Conservation (phyloP, 2,797 vertebrate genomes). For the Myotis myotis region DNA sequence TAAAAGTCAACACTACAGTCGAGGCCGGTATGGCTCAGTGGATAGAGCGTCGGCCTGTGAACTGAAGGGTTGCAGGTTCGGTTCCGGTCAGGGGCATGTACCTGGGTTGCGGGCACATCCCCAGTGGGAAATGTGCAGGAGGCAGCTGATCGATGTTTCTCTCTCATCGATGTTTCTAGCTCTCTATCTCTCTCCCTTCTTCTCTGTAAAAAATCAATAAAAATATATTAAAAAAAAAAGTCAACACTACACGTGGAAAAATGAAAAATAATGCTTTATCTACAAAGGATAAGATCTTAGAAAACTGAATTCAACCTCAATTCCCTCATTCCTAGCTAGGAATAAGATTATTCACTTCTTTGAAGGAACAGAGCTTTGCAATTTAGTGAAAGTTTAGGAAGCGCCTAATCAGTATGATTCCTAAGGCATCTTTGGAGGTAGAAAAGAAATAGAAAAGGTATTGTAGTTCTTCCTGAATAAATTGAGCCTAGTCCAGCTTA, state of each 20-base stretch:
- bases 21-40: no score
- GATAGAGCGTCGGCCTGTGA: no score
- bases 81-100: no score
- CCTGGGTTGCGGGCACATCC: no score
- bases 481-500: not conserved
- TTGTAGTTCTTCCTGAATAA: conserved; percentile 2
- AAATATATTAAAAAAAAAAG: no score
- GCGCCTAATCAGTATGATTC: not conserved
- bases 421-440: not conserved
- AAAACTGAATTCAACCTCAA: conserved; percentile 8
- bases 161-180: no score
- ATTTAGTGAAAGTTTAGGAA: not conserved
- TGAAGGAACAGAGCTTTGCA: not conserved
- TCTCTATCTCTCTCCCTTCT: no score
- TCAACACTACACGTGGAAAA: not conserved
- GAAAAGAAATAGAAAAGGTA: conserved; percentile 26
- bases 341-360: not conserved
- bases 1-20: not conserved
- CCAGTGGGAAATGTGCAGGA: no score
- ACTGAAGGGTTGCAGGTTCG: no score
- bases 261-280: conserved; percentile 19
- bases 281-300: not conserved
- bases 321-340: not conserved
- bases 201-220: no score
- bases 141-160: no score